Evolutionary conservation across 2,888 invertebrate genomes (phyloP), one percentile per base, ranked within the genome.

Genomic region (Rhamnusium bicolor): DNA sequence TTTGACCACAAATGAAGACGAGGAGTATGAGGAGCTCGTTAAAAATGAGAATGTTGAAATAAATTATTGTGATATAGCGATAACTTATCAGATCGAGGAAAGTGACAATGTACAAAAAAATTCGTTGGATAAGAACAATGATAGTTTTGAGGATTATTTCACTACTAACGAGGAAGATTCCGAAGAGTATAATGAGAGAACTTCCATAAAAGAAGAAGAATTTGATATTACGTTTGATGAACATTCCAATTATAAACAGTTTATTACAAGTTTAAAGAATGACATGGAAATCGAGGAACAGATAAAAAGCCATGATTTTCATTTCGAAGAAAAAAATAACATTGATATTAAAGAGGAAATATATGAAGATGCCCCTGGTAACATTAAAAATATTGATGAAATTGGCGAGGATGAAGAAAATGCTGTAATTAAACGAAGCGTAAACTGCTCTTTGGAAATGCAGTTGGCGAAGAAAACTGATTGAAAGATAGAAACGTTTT

Each of bases 361-460:
- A 49, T 75, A 73, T 16, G 21, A 51, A 7, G 69, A 69, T 53
- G 21, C 47, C 10, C 19, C 53, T 21, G 49, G 67, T 32, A 46
- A 24, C 29, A 53, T 71, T 69, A 49, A 69, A 21, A 51, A 71
- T 14, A 24, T 2, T 7, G 14, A 54, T 6, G 63, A 68, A 5
- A 62, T 71, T 47, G 46, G 60, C 1, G 47, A 54, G 10, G 68
- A 71, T 40, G 76, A 78, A 70, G 67, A 65, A 16, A 46, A 69
- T 10, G 54, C 54, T 2, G 53, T 81, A 19, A 46, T 80, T 29
- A 79, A 74, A 71, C 75, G 83, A 67, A 79, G 81, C 58, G 81
- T 85, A 10, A 83, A 79, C 18, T 84, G 85, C 76, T 87, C 86
- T 69, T 81, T 88, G 71, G 87, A 88, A 81, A 87, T 88, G 87